phyloP scores from a whole-genome alignment of 2,797 vertebrate genomes.

The Micromesistius poutassou region DNA sequence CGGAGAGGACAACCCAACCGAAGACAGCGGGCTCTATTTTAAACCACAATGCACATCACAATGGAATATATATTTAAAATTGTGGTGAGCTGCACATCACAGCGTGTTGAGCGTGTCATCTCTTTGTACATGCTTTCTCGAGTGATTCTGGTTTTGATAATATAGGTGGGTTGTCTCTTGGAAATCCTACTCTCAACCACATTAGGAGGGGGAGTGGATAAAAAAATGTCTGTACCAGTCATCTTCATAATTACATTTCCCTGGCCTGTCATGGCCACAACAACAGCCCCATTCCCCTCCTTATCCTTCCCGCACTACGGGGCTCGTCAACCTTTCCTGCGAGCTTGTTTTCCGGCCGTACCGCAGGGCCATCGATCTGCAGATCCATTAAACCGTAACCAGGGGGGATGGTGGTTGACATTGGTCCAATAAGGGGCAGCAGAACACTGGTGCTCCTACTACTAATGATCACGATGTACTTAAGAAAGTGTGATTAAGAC shows the following conservation, averaged over 20 bases:
- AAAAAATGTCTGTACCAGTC: conserved; percentile 41
- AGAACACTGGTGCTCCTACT: background rate
- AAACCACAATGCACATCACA: no score
- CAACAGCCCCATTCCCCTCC: conserved; percentile 30
- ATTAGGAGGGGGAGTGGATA: background rate
- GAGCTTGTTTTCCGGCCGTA: conserved; percentile 53
- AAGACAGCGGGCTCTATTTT: no score
- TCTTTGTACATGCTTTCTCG: background rate
- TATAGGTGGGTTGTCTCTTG: background rate
- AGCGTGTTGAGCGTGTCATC: background rate
- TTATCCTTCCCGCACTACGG: conserved; percentile 56
- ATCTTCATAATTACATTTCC: conserved; percentile 40
- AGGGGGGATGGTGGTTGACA: conserved; percentile 47
- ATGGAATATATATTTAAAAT: no score
- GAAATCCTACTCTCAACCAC: background rate
- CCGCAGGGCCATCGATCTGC: conserved; percentile 59
- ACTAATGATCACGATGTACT: background rate
- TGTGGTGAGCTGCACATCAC: no score
- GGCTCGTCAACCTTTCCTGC: conserved; percentile 61
- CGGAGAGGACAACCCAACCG: no score
- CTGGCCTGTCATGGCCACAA: conserved; percentile 47
- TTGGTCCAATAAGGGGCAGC: background rate
- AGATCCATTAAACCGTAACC: conserved; percentile 51
- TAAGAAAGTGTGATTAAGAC: background rate
- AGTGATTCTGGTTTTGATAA: background rate